Percentiles rank a stretch among this genome's conserved stretches.
Conservation (phyloP, 2,113 vertebrate species). For the Myanophis thanlyinensis region DNA sequence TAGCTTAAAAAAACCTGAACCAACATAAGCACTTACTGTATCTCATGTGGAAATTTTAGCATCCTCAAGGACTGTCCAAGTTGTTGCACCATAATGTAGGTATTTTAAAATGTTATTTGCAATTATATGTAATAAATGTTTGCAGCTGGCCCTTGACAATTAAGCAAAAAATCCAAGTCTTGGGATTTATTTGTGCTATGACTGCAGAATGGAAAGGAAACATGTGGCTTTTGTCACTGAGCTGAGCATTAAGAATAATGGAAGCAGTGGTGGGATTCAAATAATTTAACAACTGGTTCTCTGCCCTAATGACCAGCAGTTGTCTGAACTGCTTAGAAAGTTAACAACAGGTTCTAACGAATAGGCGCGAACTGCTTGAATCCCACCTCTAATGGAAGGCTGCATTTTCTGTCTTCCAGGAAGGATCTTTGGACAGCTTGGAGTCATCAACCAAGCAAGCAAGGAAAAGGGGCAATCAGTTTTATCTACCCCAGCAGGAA, state of each 20-base stretch:
- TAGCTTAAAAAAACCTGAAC: not conserved
- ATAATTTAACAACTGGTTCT: no score
- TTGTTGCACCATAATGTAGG: not conserved
- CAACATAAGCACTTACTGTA: not conserved
- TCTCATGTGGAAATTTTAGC: not conserved
- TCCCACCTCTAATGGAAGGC: no score
- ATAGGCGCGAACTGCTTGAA: no score
- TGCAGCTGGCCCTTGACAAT: not conserved
- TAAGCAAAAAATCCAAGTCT: not conserved
- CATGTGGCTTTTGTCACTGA: not conserved
- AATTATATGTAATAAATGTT: not conserved
- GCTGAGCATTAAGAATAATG: not conserved
- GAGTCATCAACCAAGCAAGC: not conserved
- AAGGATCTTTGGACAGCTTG: not conserved
- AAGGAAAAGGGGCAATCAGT: not conserved
- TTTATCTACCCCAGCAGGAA: not conserved
- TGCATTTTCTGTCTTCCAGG: not conserved
- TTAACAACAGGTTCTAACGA: no score
- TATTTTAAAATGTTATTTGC: not conserved
- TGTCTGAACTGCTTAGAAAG: no score
- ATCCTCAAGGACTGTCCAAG: not conserved
- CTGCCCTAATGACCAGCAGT: no score
- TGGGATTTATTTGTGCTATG: not conserved
- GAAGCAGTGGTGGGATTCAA: no score
- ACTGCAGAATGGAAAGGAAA: not conserved